Conservation (phyloP, 2,888 invertebrate genomes). For the Caenorhabditis auriculariae region DNA sequence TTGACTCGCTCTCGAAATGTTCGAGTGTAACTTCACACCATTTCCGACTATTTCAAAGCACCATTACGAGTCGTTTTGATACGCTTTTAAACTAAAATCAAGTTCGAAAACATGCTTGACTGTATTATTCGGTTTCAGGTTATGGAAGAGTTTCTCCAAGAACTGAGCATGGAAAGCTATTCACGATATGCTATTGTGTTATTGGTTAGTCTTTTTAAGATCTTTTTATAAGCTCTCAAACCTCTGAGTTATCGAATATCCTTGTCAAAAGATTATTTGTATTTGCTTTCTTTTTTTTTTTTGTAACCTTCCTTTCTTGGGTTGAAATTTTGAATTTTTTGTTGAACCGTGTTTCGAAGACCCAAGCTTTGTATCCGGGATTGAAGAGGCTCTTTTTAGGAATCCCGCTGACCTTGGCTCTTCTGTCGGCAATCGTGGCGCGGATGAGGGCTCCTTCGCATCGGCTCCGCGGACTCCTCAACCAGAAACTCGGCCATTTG, state of each 20-base stretch:
- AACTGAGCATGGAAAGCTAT: constrained; percentile 81
- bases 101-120: too few relatives aligned
- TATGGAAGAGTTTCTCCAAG: constrained; percentile 87
- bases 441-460: constrained; percentile 75
- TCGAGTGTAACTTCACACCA: too few relatives aligned
- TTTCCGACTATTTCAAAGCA: too few relatives aligned
- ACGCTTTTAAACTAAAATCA: too few relatives aligned
- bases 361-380: too few relatives aligned
- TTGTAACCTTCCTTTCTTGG: too few relatives aligned
- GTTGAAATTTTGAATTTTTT: too few relatives aligned
- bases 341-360: too few relatives aligned
- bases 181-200: constrained; percentile 83
- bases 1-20: too few relatives aligned
- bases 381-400: constrained; percentile 64
- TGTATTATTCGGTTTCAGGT: constrained; percentile 69
- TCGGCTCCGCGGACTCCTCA: constrained; percentile 74
- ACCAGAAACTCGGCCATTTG: constrained; percentile 74
- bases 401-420: constrained; percentile 82
- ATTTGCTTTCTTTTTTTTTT: too few relatives aligned
- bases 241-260: background rate
- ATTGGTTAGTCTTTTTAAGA: constrained; percentile 65
- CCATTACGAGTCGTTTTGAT: too few relatives aligned
- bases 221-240: background rate
- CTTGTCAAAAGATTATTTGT: too few relatives aligned
- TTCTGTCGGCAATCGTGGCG: constrained; percentile 81